Percentiles rank a stretch among this genome's conserved stretches.
These are phyloP conservation scores for Pampusana beccarii DNA, from an alignment of 2,113 vertebrate genomes.

Conservation along the genomic window DNA sequence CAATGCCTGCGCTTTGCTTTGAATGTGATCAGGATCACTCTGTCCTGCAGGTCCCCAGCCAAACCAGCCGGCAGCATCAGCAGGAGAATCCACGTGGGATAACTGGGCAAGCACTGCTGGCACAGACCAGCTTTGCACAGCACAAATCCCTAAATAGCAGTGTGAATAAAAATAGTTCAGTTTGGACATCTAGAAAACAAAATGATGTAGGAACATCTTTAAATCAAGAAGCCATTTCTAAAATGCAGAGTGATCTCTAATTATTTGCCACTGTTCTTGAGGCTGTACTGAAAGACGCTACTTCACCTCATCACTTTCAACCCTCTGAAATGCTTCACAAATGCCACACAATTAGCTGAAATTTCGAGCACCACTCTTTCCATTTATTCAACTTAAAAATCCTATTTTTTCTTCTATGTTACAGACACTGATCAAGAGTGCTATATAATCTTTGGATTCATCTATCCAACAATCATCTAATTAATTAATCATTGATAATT, in stretches of 20 bases:
- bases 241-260: background rate
- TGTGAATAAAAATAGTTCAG: background rate
- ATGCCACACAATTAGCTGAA: background rate
- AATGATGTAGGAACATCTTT: background rate
- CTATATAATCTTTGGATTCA: conserved; percentile 64
- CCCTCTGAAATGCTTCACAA: background rate
- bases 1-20: background rate
- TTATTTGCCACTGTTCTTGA: background rate
- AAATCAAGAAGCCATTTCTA: background rate
- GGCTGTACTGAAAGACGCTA: background rate
- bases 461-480: conserved; percentile 75
- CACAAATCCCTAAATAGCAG: background rate
- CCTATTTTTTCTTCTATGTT: background rate
- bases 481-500: conserved; percentile 84
- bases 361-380: conserved; percentile 9
- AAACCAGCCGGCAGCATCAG: background rate
- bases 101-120: background rate
- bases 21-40: background rate
- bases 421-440: background rate
- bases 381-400: conserved; percentile 6
- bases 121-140: background rate
- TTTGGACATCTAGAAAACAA: background rate
- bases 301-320: background rate
- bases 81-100: background rate
- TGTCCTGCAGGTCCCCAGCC: background rate